Conservation (phyloP, 2,797 vertebrate species). For the Cercopithecus hamlyni region DNA sequence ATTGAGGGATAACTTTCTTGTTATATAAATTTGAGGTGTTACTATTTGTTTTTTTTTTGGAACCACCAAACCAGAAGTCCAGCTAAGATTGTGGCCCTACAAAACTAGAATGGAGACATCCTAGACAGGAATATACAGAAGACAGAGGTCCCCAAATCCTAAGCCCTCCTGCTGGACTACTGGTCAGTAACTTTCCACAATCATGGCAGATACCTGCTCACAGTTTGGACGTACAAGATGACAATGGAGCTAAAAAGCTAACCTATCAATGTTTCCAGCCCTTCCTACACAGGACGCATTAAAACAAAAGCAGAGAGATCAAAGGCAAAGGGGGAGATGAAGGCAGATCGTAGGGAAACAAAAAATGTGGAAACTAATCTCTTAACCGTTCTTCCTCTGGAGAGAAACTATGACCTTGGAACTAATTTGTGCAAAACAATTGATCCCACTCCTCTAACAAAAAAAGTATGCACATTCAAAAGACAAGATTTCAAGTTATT, state of each 20-base stretch:
- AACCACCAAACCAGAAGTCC: neutral
- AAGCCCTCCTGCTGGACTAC: neutral
- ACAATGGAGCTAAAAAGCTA: neutral
- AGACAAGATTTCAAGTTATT: neutral
- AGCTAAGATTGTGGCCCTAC: neutral
- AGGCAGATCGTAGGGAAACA: neutral
- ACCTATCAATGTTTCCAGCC: neutral
- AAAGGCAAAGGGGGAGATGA: neutral
- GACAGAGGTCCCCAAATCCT: neutral
- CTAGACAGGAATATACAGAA: neutral
- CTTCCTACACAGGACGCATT: neutral
- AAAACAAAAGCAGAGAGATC: neutral
- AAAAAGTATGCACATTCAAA: neutral
- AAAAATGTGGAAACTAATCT: neutral
- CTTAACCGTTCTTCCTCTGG: neutral
- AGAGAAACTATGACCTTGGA: neutral
- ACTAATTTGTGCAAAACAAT: neutral
- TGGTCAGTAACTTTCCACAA: neutral
- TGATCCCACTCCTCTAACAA: neutral
- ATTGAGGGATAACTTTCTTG: neutral
- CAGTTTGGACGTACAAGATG: neutral
- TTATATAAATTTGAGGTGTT: neutral
- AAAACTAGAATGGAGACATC: neutral
- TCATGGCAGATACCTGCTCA: neutral
- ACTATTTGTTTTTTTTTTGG: neutral